phyloP scores from a whole-genome alignment of 1,140 invertebrate genomes.

The Euglossa dilemma region DNA sequence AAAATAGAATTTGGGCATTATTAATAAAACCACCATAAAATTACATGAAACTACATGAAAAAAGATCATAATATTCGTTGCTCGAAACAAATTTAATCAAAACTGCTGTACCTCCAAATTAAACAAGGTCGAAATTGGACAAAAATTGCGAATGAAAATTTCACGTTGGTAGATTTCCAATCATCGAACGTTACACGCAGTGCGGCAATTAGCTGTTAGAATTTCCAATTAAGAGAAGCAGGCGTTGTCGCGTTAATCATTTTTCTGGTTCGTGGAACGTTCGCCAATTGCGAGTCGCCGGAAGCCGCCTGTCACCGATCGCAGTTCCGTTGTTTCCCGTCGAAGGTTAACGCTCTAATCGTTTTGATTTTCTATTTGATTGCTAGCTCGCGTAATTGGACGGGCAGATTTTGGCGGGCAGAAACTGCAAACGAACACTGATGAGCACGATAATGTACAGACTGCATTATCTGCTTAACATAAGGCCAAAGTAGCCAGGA shows the following conservation, averaged over 20 bases:
- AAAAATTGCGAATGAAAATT: not conserved
- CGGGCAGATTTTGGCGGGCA: not conserved
- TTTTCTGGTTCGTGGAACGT: not conserved
- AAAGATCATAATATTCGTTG: no score
- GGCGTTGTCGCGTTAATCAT: not conserved
- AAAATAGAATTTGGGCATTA: no score
- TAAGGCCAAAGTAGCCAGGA: no score
- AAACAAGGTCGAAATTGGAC: not conserved
- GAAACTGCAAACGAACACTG: not conserved
- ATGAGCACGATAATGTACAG: constrained; percentile 3
- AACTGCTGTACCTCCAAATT: no score
- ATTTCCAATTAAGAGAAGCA: not conserved
- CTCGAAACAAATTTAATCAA: no score
- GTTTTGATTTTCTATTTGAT: constrained; percentile 11
- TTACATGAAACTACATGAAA: not conserved
- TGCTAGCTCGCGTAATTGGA: constrained; percentile 7
- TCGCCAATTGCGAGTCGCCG: not conserved
- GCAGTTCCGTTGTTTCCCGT: not conserved
- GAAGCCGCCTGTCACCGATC: not conserved
- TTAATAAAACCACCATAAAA: no score
- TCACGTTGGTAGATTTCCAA: not conserved
- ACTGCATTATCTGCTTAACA: not conserved
- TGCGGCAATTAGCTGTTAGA: no score
- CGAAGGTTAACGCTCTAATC: constrained; percentile 13
- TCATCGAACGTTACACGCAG: not conserved